Base-by-base conservation (phyloP, 2,113 vertebrate genomes). In the Mustelus asterias region DNA sequence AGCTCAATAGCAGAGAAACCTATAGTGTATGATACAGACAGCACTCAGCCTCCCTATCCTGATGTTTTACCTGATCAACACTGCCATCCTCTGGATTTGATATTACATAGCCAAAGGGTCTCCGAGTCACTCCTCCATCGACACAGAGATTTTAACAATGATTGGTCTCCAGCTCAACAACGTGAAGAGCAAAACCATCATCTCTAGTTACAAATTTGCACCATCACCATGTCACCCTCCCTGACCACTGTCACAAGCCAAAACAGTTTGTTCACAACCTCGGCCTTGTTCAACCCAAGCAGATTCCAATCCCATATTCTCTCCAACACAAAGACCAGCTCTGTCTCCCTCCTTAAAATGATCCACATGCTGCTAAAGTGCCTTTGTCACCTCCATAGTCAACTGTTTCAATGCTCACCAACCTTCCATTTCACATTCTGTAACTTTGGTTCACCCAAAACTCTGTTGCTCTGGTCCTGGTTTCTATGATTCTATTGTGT, bases 71-170 rank as follows among this genome's bases (percentile, higher is more conserved):
- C 58, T 65, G 60, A 93, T 93, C 89, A 93, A 93, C 60, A 93
- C 60, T 93, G 89, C 89, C 89, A 93, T 93, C 89, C 60, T 67
- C 89, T 65, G 89, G 89, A 65, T 18, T 92, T n/a, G 37, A 33
- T 65, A 20, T 60, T 29, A 33, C 54, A 90, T 54, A 63, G 60
- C 26, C 29, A 92, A 92, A 92, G 33, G 29, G 48, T 29, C 88
- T 33, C 88, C 13, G 7, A 54, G 14, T 60, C 22, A 29, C 54
- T 63, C 54, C 54, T 60, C 2, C 54, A 90, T 26, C 29, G 6
- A 58, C 29, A 16, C 60, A 60, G n/a, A 2, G 58, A n/a, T 90
- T 90, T 33, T 58, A 33, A 33, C 29, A 41, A 20, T 44, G 16
- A 83, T 1, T 83, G 80, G 4, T 90, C 88, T 58, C 54, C 88